Base-by-base conservation (phyloP, 2,888 invertebrate genomes). In the Linnaemya tessellans region DNA sequence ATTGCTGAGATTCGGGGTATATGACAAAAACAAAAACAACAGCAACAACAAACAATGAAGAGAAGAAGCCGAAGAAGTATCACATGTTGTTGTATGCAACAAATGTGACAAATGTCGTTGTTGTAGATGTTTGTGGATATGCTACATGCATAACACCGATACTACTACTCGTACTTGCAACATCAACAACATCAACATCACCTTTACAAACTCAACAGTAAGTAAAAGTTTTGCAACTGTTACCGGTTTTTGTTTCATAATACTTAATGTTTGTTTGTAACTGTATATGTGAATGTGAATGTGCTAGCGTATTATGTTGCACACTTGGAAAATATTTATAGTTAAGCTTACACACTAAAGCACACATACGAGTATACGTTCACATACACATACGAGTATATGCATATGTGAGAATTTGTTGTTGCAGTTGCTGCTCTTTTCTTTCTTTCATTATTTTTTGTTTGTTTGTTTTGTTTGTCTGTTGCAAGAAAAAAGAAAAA, bases 201-300 rank as follows among this genome's bases (percentile, higher is more conserved):
- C 74, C 80, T 62, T 81, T 62, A 68, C 43, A 62, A 79, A 62
- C 70, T 77, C 67, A 38, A 77, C 30, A 46, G 80, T 56, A 71
- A 80, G 84, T 73, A 67, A 84, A 84, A 71, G 80, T 84, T 80
- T 75, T 84, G 71, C 56, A 84, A 73, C 80, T 80, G 80, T 84
- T 84, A 80, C 84, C 84, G 84, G 80, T 75, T 80, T 49, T 68
- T 75, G 68, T 70, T 79, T 62, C 46, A 62, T 67, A 64, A 73
- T 84, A 20, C 46, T 78, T 78, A 71, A 49, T 73, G 67, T 75
- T 58, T 62, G 25, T 49, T 18, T 15, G 46, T 25, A 9, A 22
- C 20, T 46, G 22, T 18, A 7, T 68, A 43, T 56, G n/a, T 79
- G 11, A 22, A 25, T 22, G 49, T n/a, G 38, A 15, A 9, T 25